phyloP scores from a whole-genome alignment of 2,113 vertebrate genomes.

The Nothobranchius kuhntae region DNA sequence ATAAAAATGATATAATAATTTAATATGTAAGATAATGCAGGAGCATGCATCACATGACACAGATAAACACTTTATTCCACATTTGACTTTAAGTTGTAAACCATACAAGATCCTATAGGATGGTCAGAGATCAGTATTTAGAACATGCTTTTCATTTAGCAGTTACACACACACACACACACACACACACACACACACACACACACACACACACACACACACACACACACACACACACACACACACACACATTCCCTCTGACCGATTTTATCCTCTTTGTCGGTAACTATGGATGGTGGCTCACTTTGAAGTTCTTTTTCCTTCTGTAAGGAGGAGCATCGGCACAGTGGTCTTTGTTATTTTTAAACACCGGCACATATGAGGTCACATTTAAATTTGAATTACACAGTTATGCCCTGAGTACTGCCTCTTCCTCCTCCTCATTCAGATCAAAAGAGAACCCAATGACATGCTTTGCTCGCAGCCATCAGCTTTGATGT shows the following conservation, averaged over 20 bases:
- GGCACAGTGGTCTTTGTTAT: slow-evolving; percentile 61
- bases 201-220: no score
- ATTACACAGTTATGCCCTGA: slow-evolving; percentile 63
- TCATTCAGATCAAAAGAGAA: slow-evolving; percentile 81
- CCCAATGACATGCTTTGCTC: slow-evolving; percentile 72
- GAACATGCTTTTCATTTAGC: no score
- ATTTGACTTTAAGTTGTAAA: no score
- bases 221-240: no score
- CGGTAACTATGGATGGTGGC: background rate
- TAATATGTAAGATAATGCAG: no score
- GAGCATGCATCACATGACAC: no score
- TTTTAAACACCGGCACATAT: slow-evolving; percentile 61
- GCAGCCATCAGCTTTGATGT: slow-evolving; percentile 80
- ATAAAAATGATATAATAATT: no score
- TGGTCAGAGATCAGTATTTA: no score
- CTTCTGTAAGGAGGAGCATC: slow-evolving; percentile 29
- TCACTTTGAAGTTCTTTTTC: slow-evolving; percentile 63
- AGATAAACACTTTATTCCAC: no score
- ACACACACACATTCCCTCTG: background rate
- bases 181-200: no score
- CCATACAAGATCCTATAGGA: no score
- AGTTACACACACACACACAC: no score
- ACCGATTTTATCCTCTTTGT: slow-evolving; percentile 8
- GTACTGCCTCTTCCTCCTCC: slow-evolving; percentile 40
- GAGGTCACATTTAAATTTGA: slow-evolving; percentile 70